A percentile compares a stretch with the other conserved stretches of the same genome.
Conservation (phyloP, 2,113 vertebrate genomes). For the Neotoma lepida region DNA sequence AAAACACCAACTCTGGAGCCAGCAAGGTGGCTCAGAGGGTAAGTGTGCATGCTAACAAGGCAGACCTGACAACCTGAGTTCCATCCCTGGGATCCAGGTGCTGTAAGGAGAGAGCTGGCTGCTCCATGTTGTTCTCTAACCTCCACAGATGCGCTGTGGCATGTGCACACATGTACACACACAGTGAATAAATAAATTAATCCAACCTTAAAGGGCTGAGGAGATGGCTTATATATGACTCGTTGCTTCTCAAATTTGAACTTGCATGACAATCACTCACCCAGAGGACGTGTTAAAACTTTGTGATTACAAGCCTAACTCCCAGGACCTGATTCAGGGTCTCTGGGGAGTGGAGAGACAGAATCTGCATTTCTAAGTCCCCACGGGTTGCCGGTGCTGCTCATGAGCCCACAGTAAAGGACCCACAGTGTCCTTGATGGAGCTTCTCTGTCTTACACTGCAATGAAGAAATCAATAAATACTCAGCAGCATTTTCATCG, state of each 20-base stretch:
- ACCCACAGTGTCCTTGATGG: fast-evolving
- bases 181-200: background rate
- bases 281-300: background rate
- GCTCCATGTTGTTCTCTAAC: background rate
- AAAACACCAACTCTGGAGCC: background rate
- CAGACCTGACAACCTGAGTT: background rate
- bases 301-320: background rate
- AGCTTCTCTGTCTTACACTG: background rate
- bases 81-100: background rate
- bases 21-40: background rate
- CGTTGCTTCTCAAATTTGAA: background rate
- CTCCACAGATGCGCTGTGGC: background rate
- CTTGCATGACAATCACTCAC: too few species aligned
- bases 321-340: background rate
- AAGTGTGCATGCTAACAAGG: background rate
- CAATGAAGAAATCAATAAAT: background rate
- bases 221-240: background rate
- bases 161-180: background rate
- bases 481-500: background rate
- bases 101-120: background rate
- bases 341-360: background rate
- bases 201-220: background rate
- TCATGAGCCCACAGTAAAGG: background rate
- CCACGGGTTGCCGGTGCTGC: background rate
- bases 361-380: background rate